A percentile compares a stretch with the other conserved stretches of the same genome.
These are phyloP conservation scores for Amaurobius ferox DNA, from an alignment of 2,888 invertebrate genomes.

Conservation along the genomic window DNA sequence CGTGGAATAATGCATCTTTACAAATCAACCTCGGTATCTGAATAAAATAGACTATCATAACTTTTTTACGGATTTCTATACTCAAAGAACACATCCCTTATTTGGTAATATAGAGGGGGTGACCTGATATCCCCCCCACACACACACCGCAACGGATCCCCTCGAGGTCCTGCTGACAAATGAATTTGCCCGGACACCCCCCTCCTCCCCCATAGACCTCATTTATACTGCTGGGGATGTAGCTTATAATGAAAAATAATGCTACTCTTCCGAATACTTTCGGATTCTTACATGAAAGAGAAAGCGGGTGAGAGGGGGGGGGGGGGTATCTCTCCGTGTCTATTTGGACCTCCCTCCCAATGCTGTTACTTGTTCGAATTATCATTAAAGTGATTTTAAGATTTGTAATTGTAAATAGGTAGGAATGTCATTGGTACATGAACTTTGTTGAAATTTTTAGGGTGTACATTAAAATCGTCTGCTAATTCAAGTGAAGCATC, in stretches of 20 bases:
- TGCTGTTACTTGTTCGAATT: too few relatives aligned
- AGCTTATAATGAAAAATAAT: constrained; percentile 16
- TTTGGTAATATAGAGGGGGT: constrained; percentile 20
- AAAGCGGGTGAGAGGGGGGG: not conserved
- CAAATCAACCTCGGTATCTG: too few relatives aligned
- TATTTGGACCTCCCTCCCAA: not conserved
- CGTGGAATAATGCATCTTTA: too few relatives aligned
- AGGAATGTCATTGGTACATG: too few relatives aligned
- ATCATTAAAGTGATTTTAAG: too few relatives aligned
- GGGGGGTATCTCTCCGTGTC: not conserved
- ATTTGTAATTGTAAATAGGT: too few relatives aligned
- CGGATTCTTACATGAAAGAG: constrained; percentile 2
- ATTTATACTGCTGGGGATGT: not conserved
- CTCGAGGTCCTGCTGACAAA: constrained; percentile 57
- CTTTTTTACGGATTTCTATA: not conserved
- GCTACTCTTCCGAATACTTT: not conserved
- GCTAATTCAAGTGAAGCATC: too few relatives aligned
- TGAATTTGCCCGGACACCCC: constrained; percentile 44
- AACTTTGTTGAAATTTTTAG: too few relatives aligned
- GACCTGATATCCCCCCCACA: constrained; percentile 21
- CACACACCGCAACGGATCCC: constrained; percentile 1
- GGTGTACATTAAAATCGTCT: too few relatives aligned
- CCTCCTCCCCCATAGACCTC: not conserved
- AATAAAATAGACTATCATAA: too few relatives aligned
- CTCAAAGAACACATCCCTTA: constrained; percentile 46